phyloP scores from a whole-genome alignment of 2,113 vertebrate species.

The Calcarius ornatus region DNA sequence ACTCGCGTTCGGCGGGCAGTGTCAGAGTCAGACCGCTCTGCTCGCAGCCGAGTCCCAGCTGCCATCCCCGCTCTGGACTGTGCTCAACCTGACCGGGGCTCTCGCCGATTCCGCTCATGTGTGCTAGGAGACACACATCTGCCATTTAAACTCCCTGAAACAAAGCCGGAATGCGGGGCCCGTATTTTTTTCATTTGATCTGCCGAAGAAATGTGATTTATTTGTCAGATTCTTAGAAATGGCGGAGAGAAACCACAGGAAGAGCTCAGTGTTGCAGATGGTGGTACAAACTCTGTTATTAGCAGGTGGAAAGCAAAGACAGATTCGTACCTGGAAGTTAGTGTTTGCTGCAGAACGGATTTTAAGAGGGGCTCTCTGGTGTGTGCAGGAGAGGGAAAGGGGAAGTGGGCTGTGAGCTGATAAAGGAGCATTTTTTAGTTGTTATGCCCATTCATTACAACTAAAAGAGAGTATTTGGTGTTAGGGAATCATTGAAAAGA shows the following conservation, averaged over 20 bases:
- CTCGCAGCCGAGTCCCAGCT: neutral
- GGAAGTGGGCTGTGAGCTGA: neutral
- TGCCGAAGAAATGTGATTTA: neutral
- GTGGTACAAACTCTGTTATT: neutral
- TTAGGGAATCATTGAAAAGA: neutral
- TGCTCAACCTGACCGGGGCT: neutral
- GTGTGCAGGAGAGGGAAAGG: neutral
- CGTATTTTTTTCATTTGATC: neutral
- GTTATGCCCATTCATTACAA: too few species aligned
- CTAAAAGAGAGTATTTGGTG: neutral
- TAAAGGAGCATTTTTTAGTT: neutral
- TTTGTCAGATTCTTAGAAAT: neutral
- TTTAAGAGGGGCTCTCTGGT: neutral
- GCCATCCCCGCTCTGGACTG: fast-evolving
- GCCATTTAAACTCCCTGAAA: neutral
- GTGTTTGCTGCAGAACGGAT: neutral
- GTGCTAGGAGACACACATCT: neutral
- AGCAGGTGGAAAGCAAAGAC: neutral
- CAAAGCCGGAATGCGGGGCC: neutral
- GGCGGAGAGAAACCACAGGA: neutral
- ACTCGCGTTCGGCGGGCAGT: neutral
- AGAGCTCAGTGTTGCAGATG: neutral
- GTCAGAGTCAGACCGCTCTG: fast-evolving
- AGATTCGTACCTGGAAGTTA: neutral
- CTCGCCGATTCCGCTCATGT: fast-evolving